Conservation (phyloP, 2,797 vertebrate species). For the Notoglanidium macrostoma region DNA sequence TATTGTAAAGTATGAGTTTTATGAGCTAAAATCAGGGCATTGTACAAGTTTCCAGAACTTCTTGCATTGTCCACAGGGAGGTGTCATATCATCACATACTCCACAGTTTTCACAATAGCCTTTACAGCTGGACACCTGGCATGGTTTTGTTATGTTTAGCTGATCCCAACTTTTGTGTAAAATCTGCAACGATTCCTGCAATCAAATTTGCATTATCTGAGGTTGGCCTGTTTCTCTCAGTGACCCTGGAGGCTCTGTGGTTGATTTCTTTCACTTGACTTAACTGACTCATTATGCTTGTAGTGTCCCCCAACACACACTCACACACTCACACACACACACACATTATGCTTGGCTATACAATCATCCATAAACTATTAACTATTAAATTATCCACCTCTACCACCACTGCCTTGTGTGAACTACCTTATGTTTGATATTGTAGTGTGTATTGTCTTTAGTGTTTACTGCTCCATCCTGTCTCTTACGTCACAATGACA, state of each 20-base stretch:
- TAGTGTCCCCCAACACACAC: neutral
- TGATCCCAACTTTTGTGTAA: neutral
- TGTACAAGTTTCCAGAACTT: neutral
- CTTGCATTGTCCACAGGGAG: conserved; percentile 17
- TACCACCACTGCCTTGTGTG: neutral
- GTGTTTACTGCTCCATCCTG: conserved; percentile 4
- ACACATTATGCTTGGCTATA: neutral
- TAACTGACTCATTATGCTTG: neutral
- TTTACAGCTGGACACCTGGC: neutral
- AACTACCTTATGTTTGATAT: neutral
- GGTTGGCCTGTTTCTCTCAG: neutral
- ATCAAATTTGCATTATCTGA: neutral
- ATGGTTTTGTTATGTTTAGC: neutral
- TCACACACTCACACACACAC: neutral
- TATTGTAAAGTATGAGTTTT: too few relatives aligned
- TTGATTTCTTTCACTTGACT: neutral
- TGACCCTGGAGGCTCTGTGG: neutral
- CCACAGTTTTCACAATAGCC: neutral
- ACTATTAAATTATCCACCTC: neutral
- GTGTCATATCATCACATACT: neutral
- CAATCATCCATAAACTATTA: neutral
- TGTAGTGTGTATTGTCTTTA: neutral
- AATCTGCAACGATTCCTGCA: neutral
- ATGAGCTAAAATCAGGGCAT: neutral
- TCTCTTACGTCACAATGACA: neutral